A percentile compares a stretch with the other conserved stretches of the same genome.
These are phyloP conservation scores for Popillia japonica DNA, from an alignment of 1,140 invertebrate genomes.

Conservation along the genomic window DNA sequence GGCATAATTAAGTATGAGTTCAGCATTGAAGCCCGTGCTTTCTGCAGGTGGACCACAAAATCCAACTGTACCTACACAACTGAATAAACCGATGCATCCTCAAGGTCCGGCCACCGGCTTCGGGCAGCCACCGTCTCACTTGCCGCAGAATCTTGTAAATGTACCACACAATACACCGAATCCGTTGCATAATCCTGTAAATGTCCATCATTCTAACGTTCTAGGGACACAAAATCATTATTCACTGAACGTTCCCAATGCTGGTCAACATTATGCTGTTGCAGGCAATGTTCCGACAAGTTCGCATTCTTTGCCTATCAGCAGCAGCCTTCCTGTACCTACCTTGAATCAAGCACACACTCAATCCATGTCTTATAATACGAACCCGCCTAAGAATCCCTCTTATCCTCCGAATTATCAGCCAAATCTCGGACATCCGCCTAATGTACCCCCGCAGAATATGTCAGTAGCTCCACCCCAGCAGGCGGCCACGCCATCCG, in stretches of 20 bases:
- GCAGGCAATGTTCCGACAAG: conserved; percentile 42
- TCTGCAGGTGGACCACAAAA: conserved; percentile 62
- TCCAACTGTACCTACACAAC: conserved; percentile 48
- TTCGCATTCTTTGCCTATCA: conserved; percentile 45
- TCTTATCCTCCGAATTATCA: conserved; percentile 48
- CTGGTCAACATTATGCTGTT: conserved; percentile 43
- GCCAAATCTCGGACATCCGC: conserved; percentile 46
- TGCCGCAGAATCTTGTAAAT: conserved; percentile 51
- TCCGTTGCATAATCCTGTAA: conserved; percentile 44
- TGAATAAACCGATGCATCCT: conserved; percentile 51
- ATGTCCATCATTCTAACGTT: conserved; percentile 29
- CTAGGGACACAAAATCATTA: conserved; percentile 45
- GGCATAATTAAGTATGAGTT: conserved; percentile 60
- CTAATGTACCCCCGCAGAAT: conserved; percentile 42
- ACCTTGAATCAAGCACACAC: conserved; percentile 44
- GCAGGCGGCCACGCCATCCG: conserved; percentile 29
- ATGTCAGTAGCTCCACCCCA: not conserved
- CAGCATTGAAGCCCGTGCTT: conserved; percentile 65
- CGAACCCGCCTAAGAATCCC: conserved; percentile 43
- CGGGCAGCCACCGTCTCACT: conserved; percentile 48
- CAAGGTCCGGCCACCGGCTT: conserved; percentile 48
- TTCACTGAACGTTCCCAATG: conserved; percentile 48
- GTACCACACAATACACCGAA: conserved; percentile 47
- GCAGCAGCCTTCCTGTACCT: conserved; percentile 48
- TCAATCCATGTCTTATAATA: conserved; percentile 40